Evolutionary conservation across 2,113 vertebrate species (phyloP).

Genomic region (Athene noctua): DNA sequence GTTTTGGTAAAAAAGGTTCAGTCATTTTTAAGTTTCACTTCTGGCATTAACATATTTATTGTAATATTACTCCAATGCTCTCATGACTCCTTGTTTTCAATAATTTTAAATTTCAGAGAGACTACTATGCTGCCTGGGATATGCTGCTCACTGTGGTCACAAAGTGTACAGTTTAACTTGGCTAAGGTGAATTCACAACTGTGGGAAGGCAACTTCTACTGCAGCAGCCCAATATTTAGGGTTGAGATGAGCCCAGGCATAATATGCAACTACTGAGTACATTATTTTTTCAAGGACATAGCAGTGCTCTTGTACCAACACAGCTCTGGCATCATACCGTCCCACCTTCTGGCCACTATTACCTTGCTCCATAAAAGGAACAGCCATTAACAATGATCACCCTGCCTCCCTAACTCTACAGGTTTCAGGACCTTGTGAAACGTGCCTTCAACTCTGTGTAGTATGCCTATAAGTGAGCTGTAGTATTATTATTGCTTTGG

Average conservation of each 20-base stretch:
- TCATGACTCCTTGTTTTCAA: not conserved
- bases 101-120: not conserved
- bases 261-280: not conserved
- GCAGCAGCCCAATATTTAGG: not conserved
- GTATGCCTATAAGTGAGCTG: not conserved
- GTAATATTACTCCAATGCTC: not conserved
- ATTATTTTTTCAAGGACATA: not conserved
- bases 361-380: not conserved
- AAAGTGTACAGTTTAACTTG: not conserved
- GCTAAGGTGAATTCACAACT: not conserved
- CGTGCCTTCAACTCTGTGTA: accelerated
- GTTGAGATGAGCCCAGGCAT: not conserved
- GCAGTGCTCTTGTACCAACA: not conserved
- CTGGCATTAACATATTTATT: not conserved
- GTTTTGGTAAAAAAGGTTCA: not conserved
- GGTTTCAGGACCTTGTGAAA: not conserved
- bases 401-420: not conserved
- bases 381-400: accelerated
- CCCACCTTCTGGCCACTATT: not conserved
- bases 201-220: not conserved
- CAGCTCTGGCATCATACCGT: not conserved
- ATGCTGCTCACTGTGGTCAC: not conserved
- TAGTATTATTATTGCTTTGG: not conserved
- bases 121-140: not conserved
- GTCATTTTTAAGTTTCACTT: not conserved